Evolutionary conservation across 1,140 invertebrate species (phyloP).

Genomic region (Drosophila ficusphila): DNA sequence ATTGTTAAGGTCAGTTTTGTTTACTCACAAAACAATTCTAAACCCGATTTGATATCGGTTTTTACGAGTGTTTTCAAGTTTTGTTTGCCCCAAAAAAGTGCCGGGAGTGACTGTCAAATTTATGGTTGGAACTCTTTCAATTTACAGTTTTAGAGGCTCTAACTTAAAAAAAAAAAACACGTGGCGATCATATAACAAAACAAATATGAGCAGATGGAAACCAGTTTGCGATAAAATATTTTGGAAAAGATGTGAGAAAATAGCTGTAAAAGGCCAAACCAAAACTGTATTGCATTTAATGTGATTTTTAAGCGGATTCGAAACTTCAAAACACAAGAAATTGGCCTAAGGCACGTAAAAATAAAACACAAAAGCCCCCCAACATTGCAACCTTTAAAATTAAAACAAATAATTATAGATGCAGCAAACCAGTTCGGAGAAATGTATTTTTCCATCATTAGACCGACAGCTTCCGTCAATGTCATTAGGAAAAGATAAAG

Average conservation of each 20-base stretch:
- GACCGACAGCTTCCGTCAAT: conserved; percentile 32
- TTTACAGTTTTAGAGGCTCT: conserved; percentile 1
- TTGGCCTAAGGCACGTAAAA: neutral
- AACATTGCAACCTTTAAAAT: conserved; percentile 3
- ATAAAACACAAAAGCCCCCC: no score
- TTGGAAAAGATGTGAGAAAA: neutral
- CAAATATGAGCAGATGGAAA: neutral
- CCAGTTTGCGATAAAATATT: no score
- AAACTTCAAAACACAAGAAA: neutral
- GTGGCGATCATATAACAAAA: neutral
- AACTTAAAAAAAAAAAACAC: neutral
- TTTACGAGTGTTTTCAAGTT: neutral
- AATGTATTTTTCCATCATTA: conserved; percentile 41
- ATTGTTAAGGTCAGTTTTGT: conserved; percentile 71
- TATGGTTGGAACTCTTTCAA: neutral
- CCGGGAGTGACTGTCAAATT: neutral
- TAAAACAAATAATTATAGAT: neutral
- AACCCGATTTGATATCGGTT: conserved; percentile 22
- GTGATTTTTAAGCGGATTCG: no score
- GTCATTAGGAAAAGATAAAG: conserved; percentile 43
- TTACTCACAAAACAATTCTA: conserved; percentile 33
- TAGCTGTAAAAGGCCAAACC: neutral
- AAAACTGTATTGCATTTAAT: no score
- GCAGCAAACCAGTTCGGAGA: neutral
- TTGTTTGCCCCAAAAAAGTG: conserved; percentile 14